These are phyloP conservation scores for Garra rufa DNA, from an alignment of 2,113 vertebrate genomes.

Conservation along the genomic window DNA sequence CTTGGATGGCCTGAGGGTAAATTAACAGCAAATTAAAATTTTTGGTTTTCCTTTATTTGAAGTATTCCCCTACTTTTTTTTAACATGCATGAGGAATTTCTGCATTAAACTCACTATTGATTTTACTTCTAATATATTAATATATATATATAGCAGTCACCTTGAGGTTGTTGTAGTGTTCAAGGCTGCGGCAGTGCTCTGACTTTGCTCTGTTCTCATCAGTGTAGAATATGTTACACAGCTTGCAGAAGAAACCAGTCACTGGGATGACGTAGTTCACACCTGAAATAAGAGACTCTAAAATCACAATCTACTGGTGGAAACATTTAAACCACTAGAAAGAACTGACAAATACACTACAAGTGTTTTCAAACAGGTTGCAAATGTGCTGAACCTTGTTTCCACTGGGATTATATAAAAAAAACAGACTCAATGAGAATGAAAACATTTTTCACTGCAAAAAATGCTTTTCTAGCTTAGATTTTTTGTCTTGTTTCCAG, in stretches of 20 bases:
- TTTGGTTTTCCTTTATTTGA: too few species aligned
- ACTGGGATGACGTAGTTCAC: slow-evolving; percentile 81
- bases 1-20: too few species aligned
- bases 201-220: slow-evolving; percentile 88
- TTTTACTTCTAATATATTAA: too few species aligned
- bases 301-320: not conserved
- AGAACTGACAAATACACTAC: not conserved
- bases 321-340: not conserved
- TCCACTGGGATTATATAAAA: too few species aligned
- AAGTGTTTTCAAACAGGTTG: not conserved
- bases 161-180: slow-evolving; percentile 90
- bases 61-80: too few species aligned
- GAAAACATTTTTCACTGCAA: not conserved
- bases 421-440: too few species aligned
- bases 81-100: too few species aligned
- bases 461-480: too few species aligned
- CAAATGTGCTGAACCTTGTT: too few species aligned
- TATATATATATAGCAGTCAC: slow-evolving; percentile 61
- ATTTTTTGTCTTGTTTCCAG: too few species aligned
- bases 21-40: too few species aligned
- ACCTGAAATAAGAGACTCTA: slow-evolving; percentile 72
- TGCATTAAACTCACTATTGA: too few species aligned
- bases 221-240: slow-evolving; percentile 89
- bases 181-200: slow-evolving; percentile 87
- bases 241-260: slow-evolving; percentile 90